phyloP scores from a whole-genome alignment of 1,140 invertebrate genomes.

The Heliothis subflexa region DNA sequence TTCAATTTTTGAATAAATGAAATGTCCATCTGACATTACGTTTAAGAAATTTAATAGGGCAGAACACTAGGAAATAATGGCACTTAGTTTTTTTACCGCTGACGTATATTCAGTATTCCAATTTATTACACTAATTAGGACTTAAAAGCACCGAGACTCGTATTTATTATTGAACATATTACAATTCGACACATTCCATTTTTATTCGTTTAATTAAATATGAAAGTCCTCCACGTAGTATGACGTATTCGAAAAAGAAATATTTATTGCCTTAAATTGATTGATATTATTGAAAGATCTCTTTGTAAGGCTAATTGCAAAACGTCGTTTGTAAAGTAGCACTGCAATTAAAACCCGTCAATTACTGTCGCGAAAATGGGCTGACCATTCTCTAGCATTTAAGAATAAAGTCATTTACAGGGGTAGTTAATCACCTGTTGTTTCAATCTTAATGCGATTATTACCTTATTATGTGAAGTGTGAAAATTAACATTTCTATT shows the following conservation, averaged over 20 bases:
- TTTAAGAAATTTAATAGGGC: constrained; percentile 31
- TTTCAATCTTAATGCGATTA: constrained; percentile 13
- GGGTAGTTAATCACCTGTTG: constrained; percentile 16
- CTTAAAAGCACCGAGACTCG: neutral
- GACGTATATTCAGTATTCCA: neutral
- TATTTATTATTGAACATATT: constrained; percentile 13
- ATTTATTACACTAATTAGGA: constrained; percentile 23
- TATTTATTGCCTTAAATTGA: constrained; percentile 21
- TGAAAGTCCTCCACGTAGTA: neutral
- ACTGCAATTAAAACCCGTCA: constrained; percentile 13
- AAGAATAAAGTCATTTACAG: constrained; percentile 14
- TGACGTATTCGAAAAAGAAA: neutral
- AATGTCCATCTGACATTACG: constrained; percentile 25
- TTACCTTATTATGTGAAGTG: constrained; percentile 25
- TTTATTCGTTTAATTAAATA: neutral
- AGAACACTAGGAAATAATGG: constrained; percentile 18
- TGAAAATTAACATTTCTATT: constrained; percentile 32
- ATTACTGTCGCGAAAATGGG: constrained; percentile 10
- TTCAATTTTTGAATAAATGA: constrained; percentile 41
- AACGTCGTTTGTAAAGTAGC: constrained; percentile 3
- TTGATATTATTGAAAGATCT: constrained; percentile 25
- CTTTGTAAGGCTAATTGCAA: constrained; percentile 21
- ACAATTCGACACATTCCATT: constrained; percentile 1
- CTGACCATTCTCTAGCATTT: constrained; percentile 7
- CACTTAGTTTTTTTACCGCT: constrained; percentile 27